Percentiles rank a stretch among this genome's conserved stretches.
Conservation (phyloP, 2,113 vertebrate genomes). For the Rostratula benghalensis region DNA sequence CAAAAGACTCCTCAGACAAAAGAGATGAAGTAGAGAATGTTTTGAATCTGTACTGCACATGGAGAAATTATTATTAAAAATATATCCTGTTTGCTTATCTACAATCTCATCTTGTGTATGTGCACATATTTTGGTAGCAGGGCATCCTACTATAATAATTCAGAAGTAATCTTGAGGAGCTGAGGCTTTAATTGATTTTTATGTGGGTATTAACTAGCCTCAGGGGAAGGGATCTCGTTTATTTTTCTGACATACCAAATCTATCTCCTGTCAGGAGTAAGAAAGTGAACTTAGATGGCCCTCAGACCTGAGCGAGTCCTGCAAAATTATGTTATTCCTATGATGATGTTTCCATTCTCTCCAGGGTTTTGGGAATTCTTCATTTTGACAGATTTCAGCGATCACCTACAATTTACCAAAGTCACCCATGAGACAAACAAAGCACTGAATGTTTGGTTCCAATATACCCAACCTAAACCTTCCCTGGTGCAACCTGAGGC, state of each 20-base stretch:
- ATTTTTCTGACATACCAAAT: background rate
- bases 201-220: background rate
- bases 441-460: background rate
- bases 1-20: background rate
- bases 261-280: background rate
- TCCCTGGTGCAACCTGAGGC: accelerated
- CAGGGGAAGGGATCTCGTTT: background rate
- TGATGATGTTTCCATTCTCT: background rate
- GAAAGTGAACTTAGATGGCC: background rate
- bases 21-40: background rate
- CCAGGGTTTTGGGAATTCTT: background rate
- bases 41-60: background rate
- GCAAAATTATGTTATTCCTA: background rate
- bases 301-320: background rate
- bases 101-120: background rate
- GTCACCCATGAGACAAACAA: background rate
- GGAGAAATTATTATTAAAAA: background rate
- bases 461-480: background rate
- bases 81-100: background rate
- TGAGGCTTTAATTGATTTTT: background rate
- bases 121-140: background rate
- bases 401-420: background rate
- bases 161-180: background rate
- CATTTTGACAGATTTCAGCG: background rate
- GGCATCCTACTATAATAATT: background rate